Evolutionary conservation across 37 sponge, comb jelly and placozoan genomes (phyloP).

Genomic region (Axinella damicornis): DNA sequence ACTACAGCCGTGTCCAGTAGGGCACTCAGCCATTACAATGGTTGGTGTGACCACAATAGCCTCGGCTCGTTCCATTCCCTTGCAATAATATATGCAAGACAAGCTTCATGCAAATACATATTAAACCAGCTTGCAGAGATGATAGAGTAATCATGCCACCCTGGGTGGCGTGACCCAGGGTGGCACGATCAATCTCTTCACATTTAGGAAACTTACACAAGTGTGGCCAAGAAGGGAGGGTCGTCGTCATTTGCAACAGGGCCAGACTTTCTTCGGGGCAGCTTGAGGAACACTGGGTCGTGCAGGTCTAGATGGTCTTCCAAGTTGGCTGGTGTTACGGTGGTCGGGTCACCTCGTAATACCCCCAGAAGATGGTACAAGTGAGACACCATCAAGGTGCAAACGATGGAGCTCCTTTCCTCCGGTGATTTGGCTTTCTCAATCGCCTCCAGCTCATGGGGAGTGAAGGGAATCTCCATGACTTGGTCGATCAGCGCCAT

Average conservation of each 20-base stretch:
- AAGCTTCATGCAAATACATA: too few species aligned
- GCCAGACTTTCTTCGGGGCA: conserved; percentile 60
- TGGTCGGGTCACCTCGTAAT: conserved; percentile 33
- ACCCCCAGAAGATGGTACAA: conserved; percentile 55
- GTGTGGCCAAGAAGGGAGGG: conserved; percentile 54
- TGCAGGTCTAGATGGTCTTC: conserved; percentile 27
- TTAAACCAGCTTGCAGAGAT: too few species aligned
- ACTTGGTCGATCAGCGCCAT: conserved; percentile 13
- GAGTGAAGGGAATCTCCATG: background rate
- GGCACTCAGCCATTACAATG: too few species aligned
- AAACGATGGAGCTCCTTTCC: conserved; percentile 48
- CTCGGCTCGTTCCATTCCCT: too few species aligned
- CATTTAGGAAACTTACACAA: conserved; percentile 79
- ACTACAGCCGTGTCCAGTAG: too few species aligned
- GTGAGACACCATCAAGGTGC: conserved; percentile 64
- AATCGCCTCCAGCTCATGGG: conserved; percentile 35
- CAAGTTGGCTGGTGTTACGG: conserved; percentile 32
- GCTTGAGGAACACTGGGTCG: conserved; percentile 38
- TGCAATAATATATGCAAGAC: too few species aligned
- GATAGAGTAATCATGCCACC: too few species aligned
- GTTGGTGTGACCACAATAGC: too few species aligned
- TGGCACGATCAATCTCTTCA: too few species aligned
- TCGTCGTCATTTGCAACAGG: conserved; percentile 53
- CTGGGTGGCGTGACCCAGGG: too few species aligned
- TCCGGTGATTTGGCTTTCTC: conserved; percentile 5